Base-by-base conservation (phyloP, 1,140 invertebrate species). In the Stenopsyche tienmushanensis region DNA sequence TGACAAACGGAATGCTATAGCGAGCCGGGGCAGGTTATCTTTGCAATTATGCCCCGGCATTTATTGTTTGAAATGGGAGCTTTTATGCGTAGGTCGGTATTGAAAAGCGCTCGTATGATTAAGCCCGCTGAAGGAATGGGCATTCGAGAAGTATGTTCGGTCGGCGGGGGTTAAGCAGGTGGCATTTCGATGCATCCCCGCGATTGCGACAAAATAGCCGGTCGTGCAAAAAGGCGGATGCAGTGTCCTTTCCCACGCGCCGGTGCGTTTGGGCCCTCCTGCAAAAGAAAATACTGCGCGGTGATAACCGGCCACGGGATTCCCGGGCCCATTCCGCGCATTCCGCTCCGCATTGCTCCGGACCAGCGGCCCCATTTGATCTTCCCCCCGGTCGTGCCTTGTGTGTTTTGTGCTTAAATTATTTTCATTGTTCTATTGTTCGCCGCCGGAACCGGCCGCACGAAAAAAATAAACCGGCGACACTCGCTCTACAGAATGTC, bases 401-500 rank as follows among this genome's bases (percentile, higher is more conserved):
- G 55, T 65, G 29, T 69, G 67, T 69, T 65, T 65, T 69, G 52
- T 59, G 63, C 64, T 69, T 65, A 65, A 69, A 69, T 69, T 69
- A 69, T 69, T 69, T 69, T 69, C 67, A 69, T 69, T 69, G 67
- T 69, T 65, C 67, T 69, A 69, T 69, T 69, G 67, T 69, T 69
- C 39, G 54, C 39, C 26, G 53, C 5, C 54, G 47, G 54, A 29
- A 21, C 26, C 17, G 54, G 1, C 39, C 20, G 20, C 21, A 1
- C 23, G 23, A 13, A 53, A 10, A 21, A 29, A 39, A 55, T 18
- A 18, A 39, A 55, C 29, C 15, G 21, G 21, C 26, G 50, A 55
- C 50, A 55, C 26, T 8, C 15, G 25, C n/a, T 13, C 5, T 34
- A 34, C 29, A 34, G 29, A 34, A 34, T 34, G 29, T 34, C 29